Conservation (phyloP, 2,113 vertebrate species). For the Heloderma charlesbogerti region DNA sequence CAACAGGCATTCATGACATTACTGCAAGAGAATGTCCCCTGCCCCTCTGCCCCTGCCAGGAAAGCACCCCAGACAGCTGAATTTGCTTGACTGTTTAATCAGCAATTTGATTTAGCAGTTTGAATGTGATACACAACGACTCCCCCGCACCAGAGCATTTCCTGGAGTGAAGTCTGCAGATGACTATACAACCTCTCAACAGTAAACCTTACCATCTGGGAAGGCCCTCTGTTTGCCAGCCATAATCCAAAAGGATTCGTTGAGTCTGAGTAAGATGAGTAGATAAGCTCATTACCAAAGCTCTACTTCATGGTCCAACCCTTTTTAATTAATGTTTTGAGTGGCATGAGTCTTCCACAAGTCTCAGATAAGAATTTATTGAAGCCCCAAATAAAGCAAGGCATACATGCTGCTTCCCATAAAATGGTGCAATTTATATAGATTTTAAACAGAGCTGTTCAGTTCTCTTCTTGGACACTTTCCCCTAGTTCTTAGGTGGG, state of each 20-base stretch:
- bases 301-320: background rate
- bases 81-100: background rate
- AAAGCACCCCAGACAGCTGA: background rate
- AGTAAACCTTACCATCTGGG: background rate
- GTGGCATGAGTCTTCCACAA: background rate
- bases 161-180: background rate
- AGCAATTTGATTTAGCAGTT: background rate
- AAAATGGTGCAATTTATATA: slow-evolving; percentile 14
- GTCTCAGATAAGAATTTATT: background rate
- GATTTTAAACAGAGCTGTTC: slow-evolving; percentile 38
- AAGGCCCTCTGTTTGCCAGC: background rate
- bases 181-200: background rate
- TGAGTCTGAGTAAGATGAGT: too few species aligned
- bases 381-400: background rate
- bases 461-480: slow-evolving; percentile 32
- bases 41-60: background rate
- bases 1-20: background rate
- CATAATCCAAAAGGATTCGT: background rate
- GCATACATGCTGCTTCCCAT: background rate
- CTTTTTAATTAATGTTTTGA: background rate
- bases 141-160: background rate
- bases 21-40: background rate
- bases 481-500: background rate
- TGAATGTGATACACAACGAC: background rate
- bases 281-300: background rate